These are phyloP conservation scores for Lagorchestes hirsutus DNA, from an alignment of 2,797 vertebrate genomes.

Conservation along the genomic window DNA sequence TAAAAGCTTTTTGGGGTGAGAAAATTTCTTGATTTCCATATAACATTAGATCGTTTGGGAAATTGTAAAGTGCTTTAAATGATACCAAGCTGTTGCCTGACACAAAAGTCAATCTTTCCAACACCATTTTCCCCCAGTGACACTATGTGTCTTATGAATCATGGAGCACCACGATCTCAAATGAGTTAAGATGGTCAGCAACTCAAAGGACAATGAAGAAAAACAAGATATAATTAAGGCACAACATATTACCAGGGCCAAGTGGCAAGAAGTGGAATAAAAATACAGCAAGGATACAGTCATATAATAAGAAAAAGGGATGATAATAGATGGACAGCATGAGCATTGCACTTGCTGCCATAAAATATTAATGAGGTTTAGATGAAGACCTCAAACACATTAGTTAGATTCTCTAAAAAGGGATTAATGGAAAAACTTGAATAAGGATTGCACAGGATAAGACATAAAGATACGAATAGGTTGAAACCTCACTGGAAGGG, in stretches of 20 bases:
- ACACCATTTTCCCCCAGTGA: neutral
- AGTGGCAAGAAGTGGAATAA: neutral
- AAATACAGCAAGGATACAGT: neutral
- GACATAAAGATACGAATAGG: neutral
- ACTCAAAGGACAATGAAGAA: neutral
- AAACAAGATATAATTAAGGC: neutral
- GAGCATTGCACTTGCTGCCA: neutral
- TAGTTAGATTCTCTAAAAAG: neutral
- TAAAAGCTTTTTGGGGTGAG: neutral
- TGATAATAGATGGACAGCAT: neutral
- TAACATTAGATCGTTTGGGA: neutral
- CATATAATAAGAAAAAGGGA: neutral
- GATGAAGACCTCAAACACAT: neutral
- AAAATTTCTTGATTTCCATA: neutral
- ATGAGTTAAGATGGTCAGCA: neutral
- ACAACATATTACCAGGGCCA: neutral
- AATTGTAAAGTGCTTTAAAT: neutral
- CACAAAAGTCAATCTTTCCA: neutral
- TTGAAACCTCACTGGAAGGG: neutral
- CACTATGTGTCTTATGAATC: neutral
- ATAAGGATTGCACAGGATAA: neutral
- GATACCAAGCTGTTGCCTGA: neutral
- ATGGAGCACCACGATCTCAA: neutral
- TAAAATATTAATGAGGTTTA: neutral
- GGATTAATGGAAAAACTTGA: neutral